Base-by-base conservation (phyloP, 2,113 vertebrate species). In the Talpa occidentalis region DNA sequence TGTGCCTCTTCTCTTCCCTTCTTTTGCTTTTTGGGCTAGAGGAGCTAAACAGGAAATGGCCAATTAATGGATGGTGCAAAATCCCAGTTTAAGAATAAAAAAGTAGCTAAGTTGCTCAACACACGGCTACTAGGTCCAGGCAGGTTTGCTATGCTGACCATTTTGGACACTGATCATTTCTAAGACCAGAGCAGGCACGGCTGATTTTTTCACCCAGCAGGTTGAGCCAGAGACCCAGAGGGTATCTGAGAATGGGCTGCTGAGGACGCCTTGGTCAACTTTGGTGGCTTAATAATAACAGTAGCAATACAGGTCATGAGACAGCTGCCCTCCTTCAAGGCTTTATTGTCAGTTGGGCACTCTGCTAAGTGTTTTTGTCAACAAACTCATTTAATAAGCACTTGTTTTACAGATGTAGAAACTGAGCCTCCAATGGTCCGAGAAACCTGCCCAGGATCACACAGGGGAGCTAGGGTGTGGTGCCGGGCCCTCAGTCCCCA, bases 1-100 rank as follows among this genome's bases (percentile, higher is more conserved):
- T 99, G 98, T 99, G 99, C 98, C 99, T 99, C 98, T 98, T 99
- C 94, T 99, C 99, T 97, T 99, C 98, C 98, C 98, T 99, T 98
- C 99, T 99, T 98, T 99, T 99, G 97, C 97, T 99, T 98, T 99
- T 99, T 88, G 98, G 98, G 97, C 99, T 99, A 69, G 98, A 98
- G 92, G 99, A 99, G 97, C 99, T 99, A 98, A 98, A 98, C 56
- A 93, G 98, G 97, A 99, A 98, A 98, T 42, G 73, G 88, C 91
- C 96, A 96, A 95, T 98, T 97, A 98, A 96, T 95, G 30, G 2
- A 0, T 95, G 95, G 78, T 95, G 60, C 84, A n/a, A 5, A 67
- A 84, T 73, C 88, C 70, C 0, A 40, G 96, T 35, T 54, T 26
- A 69, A 93, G 89, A 94, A 95, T 59, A 70, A 66, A 80, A 78